Evolutionary conservation across 2,797 vertebrate genomes (phyloP).

Genomic region (Salmo trutta): DNA sequence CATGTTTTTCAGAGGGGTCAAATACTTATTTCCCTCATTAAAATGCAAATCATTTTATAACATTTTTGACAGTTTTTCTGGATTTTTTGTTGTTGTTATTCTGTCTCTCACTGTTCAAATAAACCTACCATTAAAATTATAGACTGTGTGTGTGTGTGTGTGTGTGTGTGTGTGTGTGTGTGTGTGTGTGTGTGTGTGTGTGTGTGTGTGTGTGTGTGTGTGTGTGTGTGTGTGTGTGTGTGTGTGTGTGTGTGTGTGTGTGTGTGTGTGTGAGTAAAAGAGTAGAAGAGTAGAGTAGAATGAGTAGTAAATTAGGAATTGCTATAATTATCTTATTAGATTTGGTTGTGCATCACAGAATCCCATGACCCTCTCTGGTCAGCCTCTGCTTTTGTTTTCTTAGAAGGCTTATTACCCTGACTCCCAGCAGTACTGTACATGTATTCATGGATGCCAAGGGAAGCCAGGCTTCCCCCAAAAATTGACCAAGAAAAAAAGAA

Average conservation of each 20-base stretch:
- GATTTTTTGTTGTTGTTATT: no score
- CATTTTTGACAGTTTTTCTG: no score
- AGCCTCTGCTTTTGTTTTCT: conserved; percentile 71
- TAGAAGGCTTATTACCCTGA: conserved; percentile 57
- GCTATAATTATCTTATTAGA: conserved; percentile 61
- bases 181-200: not conserved
- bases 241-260: not conserved
- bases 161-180: no score
- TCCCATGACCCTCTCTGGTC: conserved; percentile 61
- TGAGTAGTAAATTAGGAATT: conserved; percentile 30
- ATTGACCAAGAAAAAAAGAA: no score
- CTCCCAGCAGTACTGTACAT: conserved; percentile 61
- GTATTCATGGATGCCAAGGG: conserved; percentile 16
- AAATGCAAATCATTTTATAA: no score
- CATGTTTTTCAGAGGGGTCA: no score
- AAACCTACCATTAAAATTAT: no score
- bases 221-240: conserved; percentile 2
- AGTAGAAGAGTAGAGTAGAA: no score
- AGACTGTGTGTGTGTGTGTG: no score
- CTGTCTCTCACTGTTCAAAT: no score
- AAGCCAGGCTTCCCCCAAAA: conserved; percentile 39
- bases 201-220: not conserved
- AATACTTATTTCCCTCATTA: no score
- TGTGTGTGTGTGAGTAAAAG: no score
- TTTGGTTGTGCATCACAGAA: conserved; percentile 24